Evolutionary conservation across 2,888 invertebrate genomes (phyloP).

Genomic region (Electrophaes corylata): DNA sequence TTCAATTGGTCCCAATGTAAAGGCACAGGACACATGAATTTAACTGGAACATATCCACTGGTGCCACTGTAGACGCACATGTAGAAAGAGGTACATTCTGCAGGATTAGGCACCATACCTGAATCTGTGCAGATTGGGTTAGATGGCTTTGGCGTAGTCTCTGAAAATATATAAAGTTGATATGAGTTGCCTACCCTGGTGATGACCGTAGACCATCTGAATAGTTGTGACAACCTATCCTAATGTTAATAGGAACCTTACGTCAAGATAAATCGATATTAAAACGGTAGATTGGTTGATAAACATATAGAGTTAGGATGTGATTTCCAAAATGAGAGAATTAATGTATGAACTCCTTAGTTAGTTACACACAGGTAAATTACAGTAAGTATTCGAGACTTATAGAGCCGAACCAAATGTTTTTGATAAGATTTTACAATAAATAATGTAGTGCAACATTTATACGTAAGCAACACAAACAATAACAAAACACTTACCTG

Average conservation of each 20-base stretch:
- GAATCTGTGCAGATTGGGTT: constrained; percentile 53
- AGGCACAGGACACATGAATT: constrained; percentile 59
- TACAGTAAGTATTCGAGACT: neutral
- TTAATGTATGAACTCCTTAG: neutral
- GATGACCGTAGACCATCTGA: neutral
- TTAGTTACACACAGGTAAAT: neutral
- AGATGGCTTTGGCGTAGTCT: neutral
- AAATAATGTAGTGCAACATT: neutral
- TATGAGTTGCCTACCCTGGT: neutral
- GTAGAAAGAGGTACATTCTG: constrained; percentile 69
- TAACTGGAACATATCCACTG: constrained; percentile 44
- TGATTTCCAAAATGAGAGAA: neutral
- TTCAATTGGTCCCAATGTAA: constrained; percentile 62
- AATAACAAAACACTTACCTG: constrained; percentile 3
- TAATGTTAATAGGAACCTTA: no score
- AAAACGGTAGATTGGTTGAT: no score
- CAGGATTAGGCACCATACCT: constrained; percentile 71
- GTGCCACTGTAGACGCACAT: constrained; percentile 54
- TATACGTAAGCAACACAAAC: neutral
- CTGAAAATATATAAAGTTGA: neutral
- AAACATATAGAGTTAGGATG: neutral
- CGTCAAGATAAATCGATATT: no score
- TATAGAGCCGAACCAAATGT: neutral
- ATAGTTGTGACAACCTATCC: no score
- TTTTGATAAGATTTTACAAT: neutral